Evolutionary conservation across 2,888 invertebrate genomes (phyloP), one percentile per base, ranked within the genome.

Genomic region (Macroteleia sp.): DNA sequence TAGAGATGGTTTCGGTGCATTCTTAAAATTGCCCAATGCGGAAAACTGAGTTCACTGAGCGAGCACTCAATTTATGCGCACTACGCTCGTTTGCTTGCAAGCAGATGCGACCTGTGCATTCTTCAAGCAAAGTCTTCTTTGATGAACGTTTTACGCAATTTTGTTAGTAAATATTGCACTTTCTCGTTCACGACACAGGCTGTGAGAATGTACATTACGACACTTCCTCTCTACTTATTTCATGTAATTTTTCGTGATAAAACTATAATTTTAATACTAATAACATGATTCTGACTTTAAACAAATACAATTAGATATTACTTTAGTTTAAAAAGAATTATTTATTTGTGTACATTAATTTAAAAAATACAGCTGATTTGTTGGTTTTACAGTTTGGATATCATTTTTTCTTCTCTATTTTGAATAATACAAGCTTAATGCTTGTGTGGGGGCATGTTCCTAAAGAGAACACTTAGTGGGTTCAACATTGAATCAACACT

Each of bases 11-110:
- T 64, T 56, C 71, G 46, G 42, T 34, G 62, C 48, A 73, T 64
- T 73, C 64, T 73, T 73, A 73, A 64, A 64, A 64, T 73, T 73
- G 73, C 34, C 57, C 73, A 73, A 73, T 73, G 73, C 44, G 39
- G 71, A 50, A 67, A 77, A 77, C 73, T 50, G 41, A 69, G 64
- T 73, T 54, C 69, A 61, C 59, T 28, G 64, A 77, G 64, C 64
- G 46, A 69, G 73, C 62, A 64, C 69, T 77, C 77, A 77, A 62
- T 77, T 77, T 73, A 77, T 69, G 73, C 56, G 59, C 64, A 54
- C 76, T 62, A 74, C 48, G 66, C 57, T 64, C 76, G 57, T 59
- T 64, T 70, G 64, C 69, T 70, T 70, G 59, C 59, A 46, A 66
- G 42, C 70, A 77, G 46, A 77, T 62, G 76, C 56, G 71, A 64